Base-by-base conservation (phyloP, 2,888 invertebrate species). In the Tipula confusa region DNA sequence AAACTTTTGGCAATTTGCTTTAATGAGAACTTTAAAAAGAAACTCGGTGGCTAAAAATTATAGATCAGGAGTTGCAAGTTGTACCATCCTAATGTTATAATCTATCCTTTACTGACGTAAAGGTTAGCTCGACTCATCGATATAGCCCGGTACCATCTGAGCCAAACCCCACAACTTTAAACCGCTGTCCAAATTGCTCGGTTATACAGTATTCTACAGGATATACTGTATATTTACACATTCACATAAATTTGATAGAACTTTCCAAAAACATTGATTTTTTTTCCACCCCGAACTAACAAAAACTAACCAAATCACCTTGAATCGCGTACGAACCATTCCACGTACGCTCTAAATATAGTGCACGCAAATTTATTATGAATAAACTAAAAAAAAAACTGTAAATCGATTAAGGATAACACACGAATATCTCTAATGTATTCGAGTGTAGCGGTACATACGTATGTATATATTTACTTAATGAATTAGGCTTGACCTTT, bases 381-480 rank as follows among this genome's bases (percentile, higher is more conserved):
- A 24, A 64, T 7, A 18, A 64, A n/a, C n/a, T n/a, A n/a, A n/a
- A 48, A 38, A 2, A 48, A 64, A 64, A 64, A 64, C 24, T 64
- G 64, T 64, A 64, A 64, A 64, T 64, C 64, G 64, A 64, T 64
- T 64, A 64, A 64, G 64, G 64, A 64, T 24, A 64, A 64, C 64
- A 64, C 64, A 64, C 64, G 64, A 43, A 64, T 64, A 64, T 24
- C 64, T 24, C 24, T 64, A 64, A 64, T 64, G 24, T 64, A 9
- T n/a, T n/a, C 9, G 18, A 24, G 24, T 64, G 18, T 24, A n/a
- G n/a, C n/a, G 38, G 4, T 31, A 31, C 3, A 31, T 31, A 31
- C 7, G 7, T 31, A 31, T 31, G 13, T 38, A 38, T 38, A 38
- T 13, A 38, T n/a, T 13, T 13, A 38, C 24, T n/a, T n/a, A n/a